Evolutionary conservation across 2,888 invertebrate genomes (phyloP), one percentile per base, ranked within the genome.

Genomic region (Phragmatobia fuliginosa): DNA sequence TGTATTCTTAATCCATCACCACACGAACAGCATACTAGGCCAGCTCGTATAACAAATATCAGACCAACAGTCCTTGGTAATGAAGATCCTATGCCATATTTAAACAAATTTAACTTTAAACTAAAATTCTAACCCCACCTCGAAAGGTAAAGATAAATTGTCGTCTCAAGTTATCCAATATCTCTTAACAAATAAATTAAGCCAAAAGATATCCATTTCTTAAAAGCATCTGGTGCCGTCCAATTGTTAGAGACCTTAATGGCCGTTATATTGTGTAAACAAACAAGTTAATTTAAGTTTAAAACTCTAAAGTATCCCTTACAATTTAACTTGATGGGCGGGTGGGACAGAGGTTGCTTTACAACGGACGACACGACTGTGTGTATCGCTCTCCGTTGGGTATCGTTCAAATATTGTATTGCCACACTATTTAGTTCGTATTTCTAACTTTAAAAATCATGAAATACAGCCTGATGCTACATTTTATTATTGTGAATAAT

Each of bases 241-340:
- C 80, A 77, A 78, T 75, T 77, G 81, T 81, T 41, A 59, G 11
- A 56, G 68, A 56, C 62, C 66, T 32, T 77, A 78, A 81, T 73
- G 75, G 76, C 66, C 64, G 74, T 63, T 62, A 69, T 80, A 80
- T 80, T 81, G 78, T 74, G 72, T 70, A 68, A 75, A 70, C 70
- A 82, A 81, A 80, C 75, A 78, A 80, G 77, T 81, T 81, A 81
- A 81, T 82, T 81, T 82, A 81, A 80, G 72, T 82, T 78, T 76
- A 80, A 77, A 81, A 78, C 72, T 66, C 61, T 79, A 62, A 62
- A 74, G 80, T 80, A 73, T 79, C 72, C 70, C 68, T 81, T 75
- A 82, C 81, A 76, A 79, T 74, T 74, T 69, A 71, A 71, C 64
- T 67, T 62, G 68, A 71, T 67, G 70, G 70, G 36, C 61, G 67